These are phyloP conservation scores for Brachionus asplanchnoidis DNA, from an alignment of 1,140 invertebrate species.

Conservation along the genomic window DNA sequence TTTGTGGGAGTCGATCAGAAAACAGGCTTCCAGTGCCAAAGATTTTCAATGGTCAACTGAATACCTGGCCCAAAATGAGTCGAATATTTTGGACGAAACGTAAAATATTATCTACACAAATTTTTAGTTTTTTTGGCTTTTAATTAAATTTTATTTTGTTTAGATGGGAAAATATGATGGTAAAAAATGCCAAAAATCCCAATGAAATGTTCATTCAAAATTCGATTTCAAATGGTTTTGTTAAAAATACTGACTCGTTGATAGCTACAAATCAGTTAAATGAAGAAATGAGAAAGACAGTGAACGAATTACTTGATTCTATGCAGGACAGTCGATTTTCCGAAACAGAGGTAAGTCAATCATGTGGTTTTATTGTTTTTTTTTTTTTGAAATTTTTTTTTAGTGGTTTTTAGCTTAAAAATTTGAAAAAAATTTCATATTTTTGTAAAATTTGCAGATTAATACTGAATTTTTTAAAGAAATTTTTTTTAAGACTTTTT, in stretches of 20 bases:
- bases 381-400: background rate
- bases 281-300: conserved; percentile 60
- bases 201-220: conserved; percentile 8
- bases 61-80: background rate
- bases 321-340: conserved; percentile 65
- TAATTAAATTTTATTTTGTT: background rate
- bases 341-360: conserved; percentile 63
- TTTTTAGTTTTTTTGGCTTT: background rate
- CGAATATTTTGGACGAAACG: background rate
- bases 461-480: no score
- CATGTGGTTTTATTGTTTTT: background rate
- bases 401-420: no score
- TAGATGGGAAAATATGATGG: conserved; percentile 33
- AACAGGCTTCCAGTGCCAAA: background rate
- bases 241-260: conserved; percentile 2
- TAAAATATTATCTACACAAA: background rate
- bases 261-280: conserved; percentile 47
- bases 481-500: no score
- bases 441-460: no score
- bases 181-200: background rate
- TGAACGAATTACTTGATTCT: conserved; percentile 60
- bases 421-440: no score
- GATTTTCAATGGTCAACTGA: conserved; percentile 33
- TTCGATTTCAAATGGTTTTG: conserved; percentile 12
- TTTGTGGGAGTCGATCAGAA: conserved; percentile 8